Evolutionary conservation across 2,888 invertebrate genomes (phyloP).

Genomic region (Microdon myrmicae): DNA sequence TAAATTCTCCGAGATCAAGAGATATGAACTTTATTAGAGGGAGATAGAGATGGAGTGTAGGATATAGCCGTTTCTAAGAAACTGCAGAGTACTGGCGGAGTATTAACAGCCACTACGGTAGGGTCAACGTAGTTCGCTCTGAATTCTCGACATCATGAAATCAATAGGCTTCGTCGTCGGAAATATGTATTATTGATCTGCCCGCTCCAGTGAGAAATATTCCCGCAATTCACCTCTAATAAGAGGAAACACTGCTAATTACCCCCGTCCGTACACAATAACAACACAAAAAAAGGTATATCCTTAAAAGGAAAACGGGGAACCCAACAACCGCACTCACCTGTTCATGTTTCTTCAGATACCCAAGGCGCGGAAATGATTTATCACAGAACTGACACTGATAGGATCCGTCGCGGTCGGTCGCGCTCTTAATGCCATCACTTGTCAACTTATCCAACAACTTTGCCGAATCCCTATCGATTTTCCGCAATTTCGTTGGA

Average conservation of each 20-base stretch:
- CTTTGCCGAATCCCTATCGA: constrained; percentile 69
- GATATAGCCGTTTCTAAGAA: constrained; percentile 46
- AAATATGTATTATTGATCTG: constrained; percentile 46
- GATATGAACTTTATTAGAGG: constrained; percentile 51
- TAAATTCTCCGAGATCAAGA: constrained; percentile 45
- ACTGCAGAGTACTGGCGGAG: constrained; percentile 17
- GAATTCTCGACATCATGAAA: constrained; percentile 1
- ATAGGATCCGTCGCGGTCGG: constrained; percentile 77
- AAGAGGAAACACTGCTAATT: constrained; percentile 51
- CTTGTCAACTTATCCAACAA: constrained; percentile 65
- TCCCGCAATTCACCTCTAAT: constrained; percentile 45
- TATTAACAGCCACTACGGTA: constrained; percentile 35
- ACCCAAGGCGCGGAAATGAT: constrained; percentile 86
- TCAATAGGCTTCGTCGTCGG: constrained; percentile 16
- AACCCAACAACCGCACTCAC: constrained; percentile 67
- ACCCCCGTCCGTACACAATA: constrained; percentile 24
- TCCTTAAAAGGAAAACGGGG: constrained; percentile 36
- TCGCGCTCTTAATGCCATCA: constrained; percentile 63
- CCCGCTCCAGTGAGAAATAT: constrained; percentile 47
- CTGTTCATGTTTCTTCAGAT: constrained; percentile 93
- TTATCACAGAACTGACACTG: constrained; percentile 93
- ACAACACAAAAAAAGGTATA: constrained; percentile 23
- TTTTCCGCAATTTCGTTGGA: constrained; percentile 65
- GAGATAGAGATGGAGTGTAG: constrained; percentile 9
- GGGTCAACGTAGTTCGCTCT: constrained; percentile 19